Conservation (phyloP, 2,797 vertebrate species). For the Halcyon leucocephala region DNA sequence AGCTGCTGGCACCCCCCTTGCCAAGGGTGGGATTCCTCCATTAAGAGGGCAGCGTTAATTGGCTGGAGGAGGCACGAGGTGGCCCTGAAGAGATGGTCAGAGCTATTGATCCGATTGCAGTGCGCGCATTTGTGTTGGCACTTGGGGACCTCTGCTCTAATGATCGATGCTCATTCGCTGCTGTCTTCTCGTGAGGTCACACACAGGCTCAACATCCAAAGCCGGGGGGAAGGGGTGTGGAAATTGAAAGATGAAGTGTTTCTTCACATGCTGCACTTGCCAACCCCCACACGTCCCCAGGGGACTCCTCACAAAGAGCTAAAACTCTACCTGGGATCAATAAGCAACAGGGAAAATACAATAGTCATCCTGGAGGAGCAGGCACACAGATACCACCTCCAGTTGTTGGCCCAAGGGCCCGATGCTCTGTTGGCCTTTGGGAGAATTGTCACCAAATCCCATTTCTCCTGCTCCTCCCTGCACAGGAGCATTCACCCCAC, state of each 20-base stretch:
- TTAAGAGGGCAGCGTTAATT: not conserved
- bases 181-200: not conserved
- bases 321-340: not conserved
- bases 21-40: no score
- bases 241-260: not conserved
- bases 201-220: not conserved
- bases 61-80: not conserved
- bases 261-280: not conserved
- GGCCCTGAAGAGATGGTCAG: not conserved
- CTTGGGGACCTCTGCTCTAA: not conserved
- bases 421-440: not conserved
- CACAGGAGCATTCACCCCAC: fast-evolving
- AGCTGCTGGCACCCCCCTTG: not conserved
- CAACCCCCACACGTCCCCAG: not conserved
- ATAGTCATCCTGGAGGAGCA: fast-evolving
- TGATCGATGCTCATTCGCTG: not conserved
- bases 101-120: not conserved
- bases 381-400: not conserved
- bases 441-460: not conserved
- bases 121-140: not conserved
- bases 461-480: not conserved
- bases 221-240: no score
- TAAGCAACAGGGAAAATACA: not conserved
- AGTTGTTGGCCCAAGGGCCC: not conserved
- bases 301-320: not conserved